Evolutionary conservation across 1,140 invertebrate species (phyloP).

Genomic region (Coptotermes formosanus): DNA sequence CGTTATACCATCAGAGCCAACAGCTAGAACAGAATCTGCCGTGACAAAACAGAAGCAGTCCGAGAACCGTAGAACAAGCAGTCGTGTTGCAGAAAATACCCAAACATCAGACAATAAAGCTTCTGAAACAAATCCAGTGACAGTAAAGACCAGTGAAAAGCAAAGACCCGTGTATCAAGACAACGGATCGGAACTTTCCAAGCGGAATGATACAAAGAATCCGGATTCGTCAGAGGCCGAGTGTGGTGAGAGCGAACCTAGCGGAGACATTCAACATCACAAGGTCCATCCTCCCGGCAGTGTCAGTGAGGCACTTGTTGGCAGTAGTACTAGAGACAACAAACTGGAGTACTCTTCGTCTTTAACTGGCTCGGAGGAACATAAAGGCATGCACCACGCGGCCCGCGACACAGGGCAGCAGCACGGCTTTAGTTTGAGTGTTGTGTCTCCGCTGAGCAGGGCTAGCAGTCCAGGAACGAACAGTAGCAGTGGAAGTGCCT

Average conservation of each 20-base stretch:
- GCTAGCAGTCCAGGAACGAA: not conserved
- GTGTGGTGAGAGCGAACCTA: not conserved
- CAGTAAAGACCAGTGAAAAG: too few relatives aligned
- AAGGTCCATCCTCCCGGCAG: not conserved
- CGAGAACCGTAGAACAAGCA: too few relatives aligned
- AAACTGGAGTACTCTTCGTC: too few relatives aligned
- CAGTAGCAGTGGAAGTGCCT: not conserved
- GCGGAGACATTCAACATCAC: not conserved
- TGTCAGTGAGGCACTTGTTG: not conserved
- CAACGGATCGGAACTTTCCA: too few relatives aligned
- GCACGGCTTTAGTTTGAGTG: not conserved
- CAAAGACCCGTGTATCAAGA: too few relatives aligned
- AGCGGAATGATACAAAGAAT: too few relatives aligned
- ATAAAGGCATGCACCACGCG: not conserved
- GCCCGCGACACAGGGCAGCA: not conserved
- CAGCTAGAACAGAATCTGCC: not conserved
- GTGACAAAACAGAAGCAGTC: not conserved
- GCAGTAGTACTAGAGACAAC: too few relatives aligned
- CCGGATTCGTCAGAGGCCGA: too few relatives aligned
- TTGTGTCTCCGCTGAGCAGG: not conserved
- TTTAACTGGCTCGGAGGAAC: too few relatives aligned
- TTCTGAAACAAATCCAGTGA: too few relatives aligned
- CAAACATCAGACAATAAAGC: too few relatives aligned
- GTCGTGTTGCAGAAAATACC: too few relatives aligned
- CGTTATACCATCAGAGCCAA: not conserved